Evolutionary conservation across 2,888 invertebrate species (phyloP), one percentile per base, ranked within the genome.

Genomic region (Penaeus monodon): DNA sequence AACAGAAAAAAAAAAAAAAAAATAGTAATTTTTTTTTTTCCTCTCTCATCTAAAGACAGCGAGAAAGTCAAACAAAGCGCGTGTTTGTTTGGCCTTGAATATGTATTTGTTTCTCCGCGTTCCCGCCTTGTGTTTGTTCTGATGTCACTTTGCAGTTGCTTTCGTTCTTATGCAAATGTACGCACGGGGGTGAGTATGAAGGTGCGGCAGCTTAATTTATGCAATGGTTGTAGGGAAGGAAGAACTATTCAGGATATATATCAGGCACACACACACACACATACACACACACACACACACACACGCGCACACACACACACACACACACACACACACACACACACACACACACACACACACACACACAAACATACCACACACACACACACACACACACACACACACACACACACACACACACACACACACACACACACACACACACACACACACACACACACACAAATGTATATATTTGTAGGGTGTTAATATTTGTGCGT

Each of bases 381-480:
- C 68, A 68, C 68, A 68, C 68, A 68, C 68, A 68, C 68, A 68
- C 68, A 68, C 68, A 68, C 68, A 68, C 68, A 68, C 68, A 7
- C 20, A 68, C 7, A 10, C 20, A 68, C 68, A 68, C 20, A 68
- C 20, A 27, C 20, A 68, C 20, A 68, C 20, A 68, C 20, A 68
- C 20, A 68, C 20, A 68, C 20, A 68, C 20, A 68, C 20, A 29
- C 20, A 68, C 20, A 68, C 20, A 68, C 20, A 68, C 20, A 68
- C 20, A 68, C 20, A 68, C 20, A 68, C 22, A 68, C 22, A 68
- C 22, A 68, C 22, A 68, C 22, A 68, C 22, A 68, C 22, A 68
- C 22, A 68, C 22, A 68, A 1, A 68, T 14, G 22, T 7, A 17
- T 7, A 68, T 27, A 68, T 27, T 8, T 27, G 12, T 27, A 68